These are phyloP conservation scores for Rostratula benghalensis DNA, from an alignment of 2,113 vertebrate genomes.

Conservation along the genomic window DNA sequence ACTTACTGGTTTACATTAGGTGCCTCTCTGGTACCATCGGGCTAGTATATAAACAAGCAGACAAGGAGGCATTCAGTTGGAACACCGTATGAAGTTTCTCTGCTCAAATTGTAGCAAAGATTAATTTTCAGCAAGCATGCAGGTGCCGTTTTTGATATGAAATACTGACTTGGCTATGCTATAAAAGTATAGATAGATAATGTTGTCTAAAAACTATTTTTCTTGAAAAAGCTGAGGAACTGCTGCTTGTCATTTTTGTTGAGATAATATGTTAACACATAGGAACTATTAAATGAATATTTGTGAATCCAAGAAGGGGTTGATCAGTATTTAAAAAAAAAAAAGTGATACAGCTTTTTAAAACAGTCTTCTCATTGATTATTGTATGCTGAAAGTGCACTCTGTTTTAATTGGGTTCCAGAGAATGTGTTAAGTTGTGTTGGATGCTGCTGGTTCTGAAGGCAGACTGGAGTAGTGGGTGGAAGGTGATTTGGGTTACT, in stretches of 20 bases:
- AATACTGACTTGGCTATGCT: not conserved
- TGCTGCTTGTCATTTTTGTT: not conserved
- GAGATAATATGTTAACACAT: not conserved
- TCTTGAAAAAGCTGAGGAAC: not conserved
- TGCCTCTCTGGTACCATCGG: not conserved
- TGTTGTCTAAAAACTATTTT: not conserved
- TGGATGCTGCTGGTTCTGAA: not conserved
- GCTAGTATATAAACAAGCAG: not conserved
- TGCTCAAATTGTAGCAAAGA: not conserved
- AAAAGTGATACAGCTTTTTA: not conserved
- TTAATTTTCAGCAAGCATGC: not conserved
- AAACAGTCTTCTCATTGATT: not conserved
- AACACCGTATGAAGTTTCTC: not conserved
- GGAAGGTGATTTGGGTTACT: not conserved
- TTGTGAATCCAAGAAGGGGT: not conserved
- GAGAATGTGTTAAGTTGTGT: fast-evolving
- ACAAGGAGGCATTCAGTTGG: not conserved
- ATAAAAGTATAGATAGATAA: not conserved
- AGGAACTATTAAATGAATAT: not conserved
- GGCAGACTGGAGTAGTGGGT: not conserved
- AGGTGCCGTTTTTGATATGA: not conserved
- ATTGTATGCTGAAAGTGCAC: not conserved
- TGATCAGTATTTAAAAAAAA: not conserved
- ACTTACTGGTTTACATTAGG: not conserved
- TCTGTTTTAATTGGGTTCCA: not conserved